Conservation (phyloP, 2,888 invertebrate species). For the Azorinus chamasolen region DNA sequence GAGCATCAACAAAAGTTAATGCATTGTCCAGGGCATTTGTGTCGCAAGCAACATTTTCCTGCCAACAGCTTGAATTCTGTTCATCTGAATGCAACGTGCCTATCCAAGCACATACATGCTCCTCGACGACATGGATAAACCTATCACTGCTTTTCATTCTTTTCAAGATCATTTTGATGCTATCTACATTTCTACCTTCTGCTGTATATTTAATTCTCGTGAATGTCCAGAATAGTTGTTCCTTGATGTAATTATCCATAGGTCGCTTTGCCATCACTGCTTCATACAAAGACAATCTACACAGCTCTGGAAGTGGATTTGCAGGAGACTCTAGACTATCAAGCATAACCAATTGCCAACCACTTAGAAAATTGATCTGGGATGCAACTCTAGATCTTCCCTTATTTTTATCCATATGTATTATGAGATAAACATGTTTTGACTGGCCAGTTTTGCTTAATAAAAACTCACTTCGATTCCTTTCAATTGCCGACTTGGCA, state of each 20-base stretch:
- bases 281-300: conserved; percentile 26
- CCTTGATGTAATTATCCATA: conserved; percentile 37
- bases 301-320: conserved; percentile 34
- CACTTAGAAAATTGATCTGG: conserved; percentile 67
- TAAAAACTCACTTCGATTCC: conserved; percentile 22
- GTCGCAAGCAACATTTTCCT: conserved; percentile 53
- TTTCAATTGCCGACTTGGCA: conserved; percentile 62
- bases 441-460: background rate
- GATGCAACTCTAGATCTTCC: conserved; percentile 17
- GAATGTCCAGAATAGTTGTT: conserved; percentile 69
- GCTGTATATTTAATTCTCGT: conserved; percentile 61
- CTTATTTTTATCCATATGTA: conserved; percentile 41
- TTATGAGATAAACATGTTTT: conserved; percentile 50
- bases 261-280: conserved; percentile 43
- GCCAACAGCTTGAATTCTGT: conserved; percentile 47
- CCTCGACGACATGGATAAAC: conserved; percentile 21
- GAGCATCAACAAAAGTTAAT: conserved; percentile 48
- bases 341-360: conserved; percentile 63
- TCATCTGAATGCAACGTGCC: background rate
- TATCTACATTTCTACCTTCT: conserved; percentile 43
- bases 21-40: conserved; percentile 36
- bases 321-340: conserved; percentile 59
- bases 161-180: conserved; percentile 43
- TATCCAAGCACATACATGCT: conserved; percentile 16
- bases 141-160: conserved; percentile 20